A percentile compares a stretch with the other conserved stretches of the same genome.
These are phyloP conservation scores for Rhea pennata DNA, from an alignment of 2,113 vertebrate species.

Conservation along the genomic window DNA sequence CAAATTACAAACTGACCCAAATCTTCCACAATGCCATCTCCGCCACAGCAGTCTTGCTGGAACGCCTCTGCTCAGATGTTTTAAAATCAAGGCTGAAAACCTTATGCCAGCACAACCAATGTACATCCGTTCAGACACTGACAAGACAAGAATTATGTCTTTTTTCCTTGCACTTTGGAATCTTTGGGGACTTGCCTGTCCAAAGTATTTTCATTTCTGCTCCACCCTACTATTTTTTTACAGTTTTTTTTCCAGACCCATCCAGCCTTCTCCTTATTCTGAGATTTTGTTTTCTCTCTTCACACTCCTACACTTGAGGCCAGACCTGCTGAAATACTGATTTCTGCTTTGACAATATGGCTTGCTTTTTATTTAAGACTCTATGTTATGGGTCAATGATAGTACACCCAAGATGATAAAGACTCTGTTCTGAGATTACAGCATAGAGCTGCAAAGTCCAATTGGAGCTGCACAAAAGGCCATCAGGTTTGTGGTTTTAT, in stretches of 20 bases:
- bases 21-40: not conserved
- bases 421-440: constrained; percentile 61
- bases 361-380: constrained; percentile 65
- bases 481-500: constrained; percentile 76
- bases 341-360: constrained; percentile 43
- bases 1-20: not conserved
- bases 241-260: not conserved
- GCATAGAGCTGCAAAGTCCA: constrained; percentile 65
- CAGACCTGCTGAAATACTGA: constrained; percentile 62
- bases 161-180: not conserved
- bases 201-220: constrained; percentile 49
- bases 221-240: constrained; percentile 61
- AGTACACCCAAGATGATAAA: constrained; percentile 63
- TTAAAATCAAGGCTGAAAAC: not conserved
- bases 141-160: not conserved
- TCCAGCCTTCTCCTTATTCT: not conserved
- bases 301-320: constrained; percentile 12
- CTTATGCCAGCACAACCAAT: not conserved
- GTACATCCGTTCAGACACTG: not conserved
- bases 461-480: constrained; percentile 55
- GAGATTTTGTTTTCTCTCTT: constrained; percentile 52
- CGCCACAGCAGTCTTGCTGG: rapidly evolving
- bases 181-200: not conserved
- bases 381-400: constrained; percentile 57
- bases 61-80: not conserved